A percentile compares a stretch with the other conserved stretches of the same genome.
Conservation (phyloP, 2,888 invertebrate species). For the Eilema caniola region DNA sequence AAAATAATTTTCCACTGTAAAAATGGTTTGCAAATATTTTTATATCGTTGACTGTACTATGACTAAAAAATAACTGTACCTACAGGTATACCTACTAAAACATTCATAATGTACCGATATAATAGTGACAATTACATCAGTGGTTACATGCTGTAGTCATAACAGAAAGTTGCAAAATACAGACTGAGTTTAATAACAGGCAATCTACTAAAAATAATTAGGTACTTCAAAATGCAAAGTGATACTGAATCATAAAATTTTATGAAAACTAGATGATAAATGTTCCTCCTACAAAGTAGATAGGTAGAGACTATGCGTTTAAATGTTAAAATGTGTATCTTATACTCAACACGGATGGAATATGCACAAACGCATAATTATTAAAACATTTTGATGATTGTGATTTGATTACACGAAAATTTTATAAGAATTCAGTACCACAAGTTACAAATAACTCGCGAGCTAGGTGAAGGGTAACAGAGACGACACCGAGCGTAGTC, state of each 20-base stretch:
- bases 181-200: constrained; percentile 29
- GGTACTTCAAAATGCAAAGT: constrained; percentile 37
- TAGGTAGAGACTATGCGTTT: background rate
- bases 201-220: constrained; percentile 17
- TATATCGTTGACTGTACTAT: background rate
- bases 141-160: constrained; percentile 44
- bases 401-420: background rate
- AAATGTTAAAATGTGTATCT: background rate
- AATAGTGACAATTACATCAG: constrained; percentile 14
- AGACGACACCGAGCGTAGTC: constrained; percentile 69
- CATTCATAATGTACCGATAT: constrained; percentile 28
- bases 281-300: background rate
- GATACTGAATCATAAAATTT: constrained; percentile 47
- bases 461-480: constrained; percentile 56
- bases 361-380: background rate
- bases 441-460: constrained; percentile 44
- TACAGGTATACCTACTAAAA: constrained; percentile 28
- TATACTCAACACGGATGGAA: background rate
- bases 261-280: background rate
- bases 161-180: constrained; percentile 24
- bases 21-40: background rate
- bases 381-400: background rate
- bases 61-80: background rate
- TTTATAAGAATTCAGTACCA: constrained; percentile 52
- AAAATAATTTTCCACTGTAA: too few relatives aligned